Base-by-base conservation (phyloP, 1,140 invertebrate species). In the Sycophaga agraensis region DNA sequence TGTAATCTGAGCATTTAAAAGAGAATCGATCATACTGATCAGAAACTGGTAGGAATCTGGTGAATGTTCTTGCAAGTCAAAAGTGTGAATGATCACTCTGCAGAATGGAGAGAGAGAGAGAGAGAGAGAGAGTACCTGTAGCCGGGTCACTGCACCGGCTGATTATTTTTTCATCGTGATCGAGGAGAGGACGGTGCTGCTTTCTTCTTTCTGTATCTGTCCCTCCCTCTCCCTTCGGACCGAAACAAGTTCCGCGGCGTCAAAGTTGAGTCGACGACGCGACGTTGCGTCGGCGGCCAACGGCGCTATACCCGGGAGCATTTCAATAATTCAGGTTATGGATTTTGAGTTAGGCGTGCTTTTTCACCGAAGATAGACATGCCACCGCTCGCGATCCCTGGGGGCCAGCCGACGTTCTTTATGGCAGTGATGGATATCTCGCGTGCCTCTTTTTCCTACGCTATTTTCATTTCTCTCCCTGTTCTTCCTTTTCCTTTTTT, bases 271-370 rank as follows among this genome's bases (percentile, higher is more conserved):
- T 64, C 65, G 64, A 48, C 31, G 31, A 17, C 2, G 46, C 45
- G 45, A 31, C 46, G 4, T 17, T 17, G 40, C 21, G 8, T 19
- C 26, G 11, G 31, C 14, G 8, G 31, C 16, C 31, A 14, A 39
- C 8, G 22, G 21, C 24, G 24, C 19, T 63, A 22, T 57, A 46
- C 55, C 65, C 59, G 57, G 51, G 54, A 69, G 66, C 59, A 68
- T 72, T 69, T 74, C 69, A 73, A 73, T 71, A 74, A 73, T 74
- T 72, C 68, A 74, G 63, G 66, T 58, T 73, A 70, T 70, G 67
- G 68, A 73, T 74, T 74, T 70, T 70, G 57, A 67, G 66, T 65
- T 66, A 65, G 63, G 60, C 54, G 48, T 66, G 64, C 61, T 66
- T 69, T 70, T 72, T 68, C 59, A 58, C 28, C 55, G 45, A 46